phyloP scores from a whole-genome alignment of 2,888 invertebrate genomes.

The Lithophane leautieri region DNA sequence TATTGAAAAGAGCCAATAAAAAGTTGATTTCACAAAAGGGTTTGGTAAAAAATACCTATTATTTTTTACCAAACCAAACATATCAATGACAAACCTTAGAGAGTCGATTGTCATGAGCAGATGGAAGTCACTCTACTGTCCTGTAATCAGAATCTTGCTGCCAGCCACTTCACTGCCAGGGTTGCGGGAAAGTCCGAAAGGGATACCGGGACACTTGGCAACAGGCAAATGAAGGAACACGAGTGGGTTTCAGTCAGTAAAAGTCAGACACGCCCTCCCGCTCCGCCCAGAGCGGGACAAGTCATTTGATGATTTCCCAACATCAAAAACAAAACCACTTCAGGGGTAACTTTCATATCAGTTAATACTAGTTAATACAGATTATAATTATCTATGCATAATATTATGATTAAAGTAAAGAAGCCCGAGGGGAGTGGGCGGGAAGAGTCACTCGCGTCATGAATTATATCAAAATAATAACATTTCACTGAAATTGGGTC shows the following conservation, averaged over 20 bases:
- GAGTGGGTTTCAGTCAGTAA: no score
- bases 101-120: background rate
- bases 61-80: constrained; percentile 2
- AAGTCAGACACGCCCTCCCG: no score
- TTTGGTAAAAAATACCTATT: background rate
- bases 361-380: constrained; percentile 1
- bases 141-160: background rate
- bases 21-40: background rate
- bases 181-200: no score
- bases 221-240: no score
- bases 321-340: no score
- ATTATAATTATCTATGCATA: background rate
- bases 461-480: constrained; percentile 46
- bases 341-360: constrained; percentile 13
- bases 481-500: constrained; percentile 55
- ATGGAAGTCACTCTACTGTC: background rate
- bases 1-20: background rate
- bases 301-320: no score
- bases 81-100: background rate
- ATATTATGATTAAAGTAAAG: constrained; percentile 9
- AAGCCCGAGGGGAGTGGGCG: constrained; percentile 6
- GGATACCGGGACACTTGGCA: no score
- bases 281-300: no score
- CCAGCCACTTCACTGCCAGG: no score
- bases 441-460: constrained; percentile 18